Conservation (phyloP, 2,888 invertebrate genomes). For the Acronicta leporina region DNA sequence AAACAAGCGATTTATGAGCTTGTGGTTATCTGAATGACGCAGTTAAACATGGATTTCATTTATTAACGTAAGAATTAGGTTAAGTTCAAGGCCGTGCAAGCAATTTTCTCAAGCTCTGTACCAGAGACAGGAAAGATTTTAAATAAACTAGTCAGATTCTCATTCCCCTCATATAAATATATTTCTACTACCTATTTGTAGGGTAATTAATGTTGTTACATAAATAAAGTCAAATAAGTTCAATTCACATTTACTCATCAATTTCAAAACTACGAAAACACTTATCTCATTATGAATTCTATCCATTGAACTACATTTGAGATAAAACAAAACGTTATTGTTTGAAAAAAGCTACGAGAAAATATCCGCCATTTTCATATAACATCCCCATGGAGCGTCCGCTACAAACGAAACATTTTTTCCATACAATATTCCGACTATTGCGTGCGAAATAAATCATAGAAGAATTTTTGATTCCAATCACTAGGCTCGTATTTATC, state of each 20-base stretch:
- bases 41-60: too few species aligned
- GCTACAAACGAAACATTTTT: slow-evolving; percentile 13
- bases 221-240: too few species aligned
- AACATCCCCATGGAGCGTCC: slow-evolving; percentile 10
- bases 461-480: slow-evolving; percentile 46
- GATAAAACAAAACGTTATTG: slow-evolving; percentile 15
- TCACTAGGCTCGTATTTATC: slow-evolving; percentile 34
- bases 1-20: slow-evolving; percentile 4
- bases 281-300: slow-evolving; percentile 9
- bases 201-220: too few species aligned
- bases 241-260: slow-evolving; percentile 6
- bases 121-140: too few species aligned
- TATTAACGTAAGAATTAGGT: too few species aligned
- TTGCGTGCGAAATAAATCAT: slow-evolving; percentile 27
- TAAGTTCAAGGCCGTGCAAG: too few species aligned
- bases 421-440: slow-evolving; percentile 20
- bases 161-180: too few species aligned
- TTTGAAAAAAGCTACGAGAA: slow-evolving; percentile 16
- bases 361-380: slow-evolving; percentile 20
- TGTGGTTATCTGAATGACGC: not conserved
- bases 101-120: too few species aligned
- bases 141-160: too few species aligned
- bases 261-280: slow-evolving; percentile 10
- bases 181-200: too few species aligned
- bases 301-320: slow-evolving; percentile 18